Evolutionary conservation across 2,797 vertebrate species (phyloP).

Genomic region (Falco cherrug): DNA sequence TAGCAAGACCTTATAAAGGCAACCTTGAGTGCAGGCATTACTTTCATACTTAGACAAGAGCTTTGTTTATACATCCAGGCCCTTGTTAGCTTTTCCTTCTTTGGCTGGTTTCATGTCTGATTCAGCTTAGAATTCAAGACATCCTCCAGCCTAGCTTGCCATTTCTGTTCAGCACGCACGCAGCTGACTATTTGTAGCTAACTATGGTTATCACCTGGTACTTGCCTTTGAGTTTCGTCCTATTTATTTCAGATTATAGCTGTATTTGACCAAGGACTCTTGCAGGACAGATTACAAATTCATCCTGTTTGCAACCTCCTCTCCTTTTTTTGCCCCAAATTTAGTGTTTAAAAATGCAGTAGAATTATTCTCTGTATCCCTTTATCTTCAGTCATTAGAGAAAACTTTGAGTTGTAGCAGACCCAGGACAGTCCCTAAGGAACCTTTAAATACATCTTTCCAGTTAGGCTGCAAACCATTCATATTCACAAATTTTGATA

Average conservation of each 20-base stretch:
- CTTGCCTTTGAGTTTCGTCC: neutral
- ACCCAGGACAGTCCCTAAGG: neutral
- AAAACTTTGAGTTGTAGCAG: neutral
- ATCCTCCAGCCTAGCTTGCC: neutral
- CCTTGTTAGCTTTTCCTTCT: neutral
- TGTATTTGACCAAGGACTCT: neutral
- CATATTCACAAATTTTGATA: neutral
- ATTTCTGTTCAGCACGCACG: neutral
- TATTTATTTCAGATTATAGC: neutral
- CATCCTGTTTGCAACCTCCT: neutral
- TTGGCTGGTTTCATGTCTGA: neutral
- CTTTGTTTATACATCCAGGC: neutral
- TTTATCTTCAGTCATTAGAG: neutral
- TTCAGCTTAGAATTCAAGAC: neutral
- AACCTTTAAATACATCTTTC: neutral
- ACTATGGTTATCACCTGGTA: neutral
- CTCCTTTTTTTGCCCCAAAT: neutral
- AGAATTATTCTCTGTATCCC: neutral
- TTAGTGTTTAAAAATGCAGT: neutral
- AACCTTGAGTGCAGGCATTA: neutral
- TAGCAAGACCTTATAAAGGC: neutral
- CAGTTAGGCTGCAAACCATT: neutral
- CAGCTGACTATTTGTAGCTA: neutral
- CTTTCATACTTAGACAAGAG: neutral
- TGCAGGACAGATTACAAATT: neutral